Evolutionary conservation across 2,113 vertebrate genomes (phyloP), one percentile per base, ranked within the genome.

Genomic region (Gavia stellata): DNA sequence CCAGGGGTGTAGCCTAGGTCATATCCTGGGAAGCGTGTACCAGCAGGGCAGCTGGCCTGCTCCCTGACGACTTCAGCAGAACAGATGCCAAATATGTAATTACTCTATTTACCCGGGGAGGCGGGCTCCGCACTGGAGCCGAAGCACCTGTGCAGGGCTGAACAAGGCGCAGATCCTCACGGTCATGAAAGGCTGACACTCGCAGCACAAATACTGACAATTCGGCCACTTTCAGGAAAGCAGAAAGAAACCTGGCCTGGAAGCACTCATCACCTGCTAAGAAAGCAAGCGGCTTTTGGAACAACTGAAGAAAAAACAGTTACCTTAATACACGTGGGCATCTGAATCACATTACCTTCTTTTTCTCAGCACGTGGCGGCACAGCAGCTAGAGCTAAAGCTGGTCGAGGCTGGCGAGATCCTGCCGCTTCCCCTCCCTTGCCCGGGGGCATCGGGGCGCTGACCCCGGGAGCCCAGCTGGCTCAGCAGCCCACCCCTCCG

Each of bases 101-200:
- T 59, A 61, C 44, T 92, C 61, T 87, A 38, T 87, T 53, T 71
- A 67, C 56, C 36, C 19, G 2, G 52, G 23, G 59, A 86, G 38
- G 83, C 2, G 1, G 81, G 53, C 82, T 73, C 53, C 15, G 1
- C 29, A 17, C 29, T 1, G 2, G 17, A 75, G 81, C 49, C 0
- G 0, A 10, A 88, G 75, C 80, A 88, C 82, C 95, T 88, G 49
- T 15, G 59, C 5, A 4, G 47, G 44, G 65, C 72, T 24, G 31
- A 45, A 34, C 5, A 7, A 44, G 3, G 2, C 1, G 3, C 33
- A 45, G n/a, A 33, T 16, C 59, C 8, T 2, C 0, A 0, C 36
- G 23, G 44, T 14, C 0, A 0, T 3, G 1, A 45, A n/a, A 36
- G 9, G 33, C 25, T 6, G 66, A 63, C 1, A 0, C 49, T 86